Conservation (phyloP, 2,797 vertebrate species). For the Cynopterus sphinx region DNA sequence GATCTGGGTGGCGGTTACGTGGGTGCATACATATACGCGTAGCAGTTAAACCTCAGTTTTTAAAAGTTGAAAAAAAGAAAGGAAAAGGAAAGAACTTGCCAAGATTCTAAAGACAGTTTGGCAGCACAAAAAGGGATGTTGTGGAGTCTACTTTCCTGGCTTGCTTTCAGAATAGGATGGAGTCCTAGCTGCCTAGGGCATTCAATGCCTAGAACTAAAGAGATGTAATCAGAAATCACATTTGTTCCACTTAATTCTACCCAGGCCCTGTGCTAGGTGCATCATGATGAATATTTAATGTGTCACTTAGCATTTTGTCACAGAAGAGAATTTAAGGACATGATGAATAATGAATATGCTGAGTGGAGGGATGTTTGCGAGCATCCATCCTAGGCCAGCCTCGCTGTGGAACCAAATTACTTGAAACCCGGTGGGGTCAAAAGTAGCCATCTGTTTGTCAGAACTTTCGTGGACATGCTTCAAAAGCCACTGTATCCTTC, state of each 20-base stretch:
- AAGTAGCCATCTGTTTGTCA: not conserved
- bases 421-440: not conserved
- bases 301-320: constrained; percentile 70
- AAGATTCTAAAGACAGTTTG: constrained; percentile 65
- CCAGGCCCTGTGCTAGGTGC: constrained; percentile 47
- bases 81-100: constrained; percentile 52
- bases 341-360: constrained; percentile 33
- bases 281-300: constrained; percentile 70
- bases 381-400: not conserved
- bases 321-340: constrained; percentile 62
- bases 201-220: constrained; percentile 40
- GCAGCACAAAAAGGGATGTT: constrained; percentile 27
- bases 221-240: constrained; percentile 54
- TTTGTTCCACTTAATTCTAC: constrained; percentile 52
- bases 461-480: not conserved
- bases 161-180: constrained; percentile 41
- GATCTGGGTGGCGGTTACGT: constrained; percentile 13
- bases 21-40: constrained; percentile 9
- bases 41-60: constrained; percentile 28
- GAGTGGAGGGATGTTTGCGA: not conserved
- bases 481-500: not conserved
- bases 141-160: constrained; percentile 58
- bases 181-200: constrained; percentile 1
- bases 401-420: not conserved
- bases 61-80: constrained; percentile 33